phyloP scores from a whole-genome alignment of 2,797 vertebrate genomes.

The Delichon dasypus region DNA sequence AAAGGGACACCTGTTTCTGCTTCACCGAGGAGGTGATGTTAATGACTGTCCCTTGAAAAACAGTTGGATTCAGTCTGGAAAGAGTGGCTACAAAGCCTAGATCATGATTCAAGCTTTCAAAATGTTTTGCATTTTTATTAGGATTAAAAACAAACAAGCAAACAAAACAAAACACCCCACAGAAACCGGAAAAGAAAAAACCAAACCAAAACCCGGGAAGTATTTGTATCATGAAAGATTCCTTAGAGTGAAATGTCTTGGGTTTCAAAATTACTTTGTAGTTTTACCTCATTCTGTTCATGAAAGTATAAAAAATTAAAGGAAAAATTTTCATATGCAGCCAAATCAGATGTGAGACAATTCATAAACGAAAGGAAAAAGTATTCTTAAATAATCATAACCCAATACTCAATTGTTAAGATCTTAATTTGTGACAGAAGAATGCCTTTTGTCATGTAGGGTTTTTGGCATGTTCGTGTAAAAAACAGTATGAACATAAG shows the following conservation, averaged over 20 bases:
- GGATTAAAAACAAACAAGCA: not conserved
- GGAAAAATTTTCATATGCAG: not conserved
- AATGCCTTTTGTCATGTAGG: not conserved
- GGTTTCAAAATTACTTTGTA: not conserved
- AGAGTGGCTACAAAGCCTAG: not conserved
- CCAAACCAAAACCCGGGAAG: not conserved
- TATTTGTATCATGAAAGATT: not conserved
- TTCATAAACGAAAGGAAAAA: not conserved
- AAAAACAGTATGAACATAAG: not conserved
- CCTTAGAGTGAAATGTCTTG: not conserved
- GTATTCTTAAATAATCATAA: not conserved
- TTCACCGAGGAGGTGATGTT: not conserved
- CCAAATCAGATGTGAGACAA: not conserved
- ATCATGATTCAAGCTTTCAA: not conserved
- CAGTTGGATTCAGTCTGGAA: not conserved
- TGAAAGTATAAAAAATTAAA: not conserved
- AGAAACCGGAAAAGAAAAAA: not conserved
- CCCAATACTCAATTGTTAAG: not conserved
- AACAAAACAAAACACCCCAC: not conserved
- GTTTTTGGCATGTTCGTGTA: not conserved
- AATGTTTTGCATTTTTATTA: not conserved
- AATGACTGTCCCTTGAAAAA: not conserved
- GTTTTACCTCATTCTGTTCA: not conserved
- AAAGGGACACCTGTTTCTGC: not conserved
- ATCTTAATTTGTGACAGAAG: not conserved